A percentile compares a stretch with the other conserved stretches of the same genome.
Evolutionary conservation across 2,113 vertebrate species (phyloP).

Genomic region (Apteryx mantelli): DNA sequence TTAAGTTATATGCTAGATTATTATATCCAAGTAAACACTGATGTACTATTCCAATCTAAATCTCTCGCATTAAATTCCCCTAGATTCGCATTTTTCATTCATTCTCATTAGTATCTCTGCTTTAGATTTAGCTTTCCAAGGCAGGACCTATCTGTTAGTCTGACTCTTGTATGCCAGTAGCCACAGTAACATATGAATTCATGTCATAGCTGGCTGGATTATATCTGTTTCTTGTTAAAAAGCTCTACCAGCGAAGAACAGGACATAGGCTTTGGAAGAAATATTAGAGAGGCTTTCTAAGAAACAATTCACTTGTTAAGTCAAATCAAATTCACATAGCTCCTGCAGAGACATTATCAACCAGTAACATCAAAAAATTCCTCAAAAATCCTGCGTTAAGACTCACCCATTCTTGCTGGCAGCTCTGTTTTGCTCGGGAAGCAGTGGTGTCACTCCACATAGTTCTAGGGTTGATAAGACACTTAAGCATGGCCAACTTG

Average conservation of each 20-base stretch:
- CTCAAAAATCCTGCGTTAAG: neutral
- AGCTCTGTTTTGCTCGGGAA: slow-evolving; percentile 54
- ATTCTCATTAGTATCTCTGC: neutral
- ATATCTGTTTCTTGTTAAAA: neutral
- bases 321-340: neutral
- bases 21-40: neutral
- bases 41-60: neutral
- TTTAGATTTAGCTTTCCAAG: neutral
- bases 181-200: neutral
- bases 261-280: neutral
- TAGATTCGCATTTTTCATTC: neutral
- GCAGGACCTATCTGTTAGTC: neutral
- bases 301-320: neutral
- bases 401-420: slow-evolving; percentile 69
- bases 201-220: neutral
- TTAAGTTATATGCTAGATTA: neutral
- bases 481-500: slow-evolving; percentile 72
- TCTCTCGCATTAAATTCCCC: neutral
- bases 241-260: neutral
- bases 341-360: neutral
- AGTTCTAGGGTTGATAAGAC: slow-evolving; percentile 80
- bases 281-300: neutral
- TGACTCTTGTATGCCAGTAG: neutral
- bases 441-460: slow-evolving; percentile 79
- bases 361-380: neutral